These are phyloP conservation scores for Temnothorax rugatulus DNA, from an alignment of 2,888 invertebrate genomes.

Conservation along the genomic window DNA sequence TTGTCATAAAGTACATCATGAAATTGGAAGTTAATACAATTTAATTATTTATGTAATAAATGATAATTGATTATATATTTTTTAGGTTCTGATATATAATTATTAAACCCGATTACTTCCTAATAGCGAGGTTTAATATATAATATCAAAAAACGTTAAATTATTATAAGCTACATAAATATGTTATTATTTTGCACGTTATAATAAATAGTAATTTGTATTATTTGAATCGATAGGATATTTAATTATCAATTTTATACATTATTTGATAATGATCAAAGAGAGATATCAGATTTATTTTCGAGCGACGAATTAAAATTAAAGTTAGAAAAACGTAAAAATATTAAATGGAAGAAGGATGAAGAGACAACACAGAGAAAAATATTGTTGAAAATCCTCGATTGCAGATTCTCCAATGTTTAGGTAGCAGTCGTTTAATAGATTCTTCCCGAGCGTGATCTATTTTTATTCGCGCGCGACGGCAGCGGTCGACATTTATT, in stretches of 20 bases:
- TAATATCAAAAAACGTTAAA: constrained; percentile 3
- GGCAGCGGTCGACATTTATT: constrained; percentile 40
- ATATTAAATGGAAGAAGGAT: background rate
- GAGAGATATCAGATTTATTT: background rate
- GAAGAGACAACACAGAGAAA: background rate
- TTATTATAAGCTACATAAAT: background rate
- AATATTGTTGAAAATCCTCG: background rate
- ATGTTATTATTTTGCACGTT: background rate
- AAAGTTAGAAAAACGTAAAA: background rate
- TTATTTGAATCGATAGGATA: background rate
- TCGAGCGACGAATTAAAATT: background rate
- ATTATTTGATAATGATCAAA: background rate
- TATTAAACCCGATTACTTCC: background rate
- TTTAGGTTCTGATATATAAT: background rate
- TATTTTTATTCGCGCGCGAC: constrained; percentile 33
- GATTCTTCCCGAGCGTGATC: constrained; percentile 3
- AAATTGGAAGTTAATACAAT: background rate
- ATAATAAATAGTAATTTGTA: background rate
- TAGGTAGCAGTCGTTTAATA: constrained; percentile 4
- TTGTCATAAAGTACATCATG: background rate
- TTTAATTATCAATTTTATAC: background rate
- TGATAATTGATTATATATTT: constrained; percentile 29
- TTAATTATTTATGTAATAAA: constrained; percentile 6
- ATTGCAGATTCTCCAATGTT: background rate
- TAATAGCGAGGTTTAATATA: background rate